Evolutionary conservation across 2,797 vertebrate genomes (phyloP).

Genomic region (Okamejei kenojei): DNA sequence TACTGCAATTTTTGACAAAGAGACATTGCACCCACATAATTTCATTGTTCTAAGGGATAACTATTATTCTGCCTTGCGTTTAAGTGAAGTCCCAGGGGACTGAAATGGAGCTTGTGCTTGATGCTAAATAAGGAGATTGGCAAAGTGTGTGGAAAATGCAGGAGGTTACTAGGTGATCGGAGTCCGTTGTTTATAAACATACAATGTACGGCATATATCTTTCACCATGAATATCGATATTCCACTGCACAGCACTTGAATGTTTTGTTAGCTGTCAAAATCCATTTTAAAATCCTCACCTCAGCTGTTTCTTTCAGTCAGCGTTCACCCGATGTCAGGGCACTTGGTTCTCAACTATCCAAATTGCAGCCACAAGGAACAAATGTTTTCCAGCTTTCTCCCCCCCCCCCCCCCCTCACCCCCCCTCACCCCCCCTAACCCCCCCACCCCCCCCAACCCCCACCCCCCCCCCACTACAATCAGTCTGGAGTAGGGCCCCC

Average conservation of each 20-base stretch:
- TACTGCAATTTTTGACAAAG: not conserved
- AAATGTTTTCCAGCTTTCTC: too few relatives aligned
- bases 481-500: too few relatives aligned
- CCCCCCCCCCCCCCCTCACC: too few relatives aligned
- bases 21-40: not conserved
- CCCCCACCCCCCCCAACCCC: too few relatives aligned
- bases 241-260: not conserved
- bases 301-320: constrained; percentile 30
- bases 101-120: not conserved
- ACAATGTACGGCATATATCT: not conserved
- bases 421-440: too few relatives aligned
- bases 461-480: too few relatives aligned
- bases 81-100: not conserved
- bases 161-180: not conserved
- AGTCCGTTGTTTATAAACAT: constrained; percentile 1
- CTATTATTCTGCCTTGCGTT: not conserved
- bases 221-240: not conserved
- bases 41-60: not conserved
- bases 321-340: not conserved
- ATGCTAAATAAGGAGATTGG: constrained; percentile 13
- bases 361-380: too few relatives aligned
- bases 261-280: not conserved
- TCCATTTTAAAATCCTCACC: not conserved
- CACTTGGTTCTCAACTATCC: not conserved
- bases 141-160: not conserved